These are phyloP conservation scores for Drosophila punjabiensis DNA, from an alignment of 1,140 invertebrate species.

Conservation along the genomic window DNA sequence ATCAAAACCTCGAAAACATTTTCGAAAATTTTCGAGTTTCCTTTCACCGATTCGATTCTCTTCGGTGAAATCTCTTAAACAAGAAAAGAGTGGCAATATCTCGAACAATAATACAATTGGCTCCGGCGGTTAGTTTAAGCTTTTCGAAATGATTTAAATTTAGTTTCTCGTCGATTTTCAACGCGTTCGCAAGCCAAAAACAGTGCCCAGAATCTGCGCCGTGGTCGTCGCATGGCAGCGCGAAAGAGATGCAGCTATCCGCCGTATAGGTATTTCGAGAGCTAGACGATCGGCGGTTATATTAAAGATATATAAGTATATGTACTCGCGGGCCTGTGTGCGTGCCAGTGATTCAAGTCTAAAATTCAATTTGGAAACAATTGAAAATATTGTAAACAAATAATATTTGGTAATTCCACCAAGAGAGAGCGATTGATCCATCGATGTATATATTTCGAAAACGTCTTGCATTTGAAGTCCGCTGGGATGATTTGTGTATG, in stretches of 20 bases:
- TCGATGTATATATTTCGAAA: constrained; percentile 20
- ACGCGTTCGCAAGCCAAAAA: constrained; percentile 70
- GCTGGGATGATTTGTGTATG: constrained; percentile 47
- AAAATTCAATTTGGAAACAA: constrained; percentile 56
- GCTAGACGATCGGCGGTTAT: constrained; percentile 71
- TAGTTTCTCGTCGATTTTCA: constrained; percentile 81
- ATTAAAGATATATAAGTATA: constrained; percentile 67
- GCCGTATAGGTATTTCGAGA: constrained; percentile 78
- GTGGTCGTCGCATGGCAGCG: constrained; percentile 58
- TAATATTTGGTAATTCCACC: constrained; percentile 46
- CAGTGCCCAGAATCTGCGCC: constrained; percentile 38
- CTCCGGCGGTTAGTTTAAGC: constrained; percentile 63
- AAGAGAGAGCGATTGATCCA: constrained; percentile 26
- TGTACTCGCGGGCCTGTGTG: constrained; percentile 7
- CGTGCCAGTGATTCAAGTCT: constrained; percentile 43
- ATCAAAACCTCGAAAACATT: background rate
- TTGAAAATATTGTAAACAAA: constrained; percentile 69
- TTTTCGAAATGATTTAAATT: constrained; percentile 73
- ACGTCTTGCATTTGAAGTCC: constrained; percentile 61
- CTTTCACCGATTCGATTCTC: background rate
- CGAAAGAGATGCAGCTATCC: constrained; percentile 75
- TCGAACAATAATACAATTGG: constrained; percentile 5
- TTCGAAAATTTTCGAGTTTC: constrained; percentile 9
- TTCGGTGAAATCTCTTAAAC: constrained; percentile 13
- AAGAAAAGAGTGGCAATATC: constrained; percentile 27